Evolutionary conservation across 2,888 invertebrate species (phyloP), one percentile per base, ranked within the genome.

Genomic region (Rhimphoctona megacephalus): DNA sequence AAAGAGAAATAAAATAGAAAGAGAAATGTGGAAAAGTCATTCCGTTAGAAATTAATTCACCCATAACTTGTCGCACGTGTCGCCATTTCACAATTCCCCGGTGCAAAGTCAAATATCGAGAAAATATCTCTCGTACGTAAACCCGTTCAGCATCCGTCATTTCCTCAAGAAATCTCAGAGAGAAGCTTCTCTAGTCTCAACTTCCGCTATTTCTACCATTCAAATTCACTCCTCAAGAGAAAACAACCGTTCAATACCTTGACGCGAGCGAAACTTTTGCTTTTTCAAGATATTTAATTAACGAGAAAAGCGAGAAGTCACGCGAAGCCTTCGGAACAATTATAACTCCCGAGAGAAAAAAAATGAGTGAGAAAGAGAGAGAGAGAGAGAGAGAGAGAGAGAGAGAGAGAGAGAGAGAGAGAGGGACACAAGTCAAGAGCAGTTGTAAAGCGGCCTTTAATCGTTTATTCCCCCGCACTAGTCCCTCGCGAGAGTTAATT

Each of bases 231-330:
- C 67, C 36, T 9, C n/a, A 22, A 67, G 30, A 39, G 67, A 39
- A 36, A 67, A 39, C 67, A 67, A 39, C 33, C n/a, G 19, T 39
- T 39, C 36, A 70, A 57, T 43, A n/a, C 39, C 70, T 79, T 33
- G 43, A 57, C 22, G 22, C 36, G n/a, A 39, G 54, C 43, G 11
- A 67, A n/a, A 36, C 36, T 64, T 64, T 83, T 64, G 36, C 49
- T 83, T 61, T 54, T 83, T 54, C 67, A 49, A 22, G 49, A 67
- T 79, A 74, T 79, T 78, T 69, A 73, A 84, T 84, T 84, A 80
- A 84, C 69, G 69, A 69, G 67, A 74, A 80, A 61, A 49, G 49
- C 67, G 22, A 61, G n/a, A 72, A 69, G 69, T 69, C 43, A 46
- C 57, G 73, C 61, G 80, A 69, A 67, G 52, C 46, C 14, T 46